Evolutionary conservation across 2,113 vertebrate species (phyloP), one percentile per base, ranked within the genome.

Genomic region (Oophaga pumilio): DNA sequence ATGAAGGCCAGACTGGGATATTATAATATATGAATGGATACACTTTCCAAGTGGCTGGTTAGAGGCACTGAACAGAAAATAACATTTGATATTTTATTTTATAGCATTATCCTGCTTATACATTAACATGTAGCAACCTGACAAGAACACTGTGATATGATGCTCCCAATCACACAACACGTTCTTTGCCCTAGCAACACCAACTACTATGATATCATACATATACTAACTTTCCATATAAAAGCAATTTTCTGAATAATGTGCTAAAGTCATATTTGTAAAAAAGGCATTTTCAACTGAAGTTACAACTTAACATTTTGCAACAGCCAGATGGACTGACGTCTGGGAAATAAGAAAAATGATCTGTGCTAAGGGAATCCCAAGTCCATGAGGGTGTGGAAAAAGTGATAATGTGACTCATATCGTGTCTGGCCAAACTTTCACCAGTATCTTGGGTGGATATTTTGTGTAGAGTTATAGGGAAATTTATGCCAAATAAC

Each of bases 391-490:
- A 64, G 85, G 76, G 79, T 82, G 68, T 82, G 78, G 80, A 66
- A 64, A 56, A 88, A 87, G 57, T 24, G 33, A 53, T 76, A 84
- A 76, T 43, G 50, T 88, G 73, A 83, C 80, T 88, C 26, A 57
- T 22, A 76, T 76, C 56, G 57, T 11, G 71, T 83, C 79, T 88
- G 76, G 86, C 80, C 80, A 84, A 84, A 82, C 28, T 56, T 49
- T 88, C 71, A 83, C 87, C 50, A 88, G 74, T 66, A 83, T 84
- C 43, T 68, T 84, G 80, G 71, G 69, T 88, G 86, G 71, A 83
- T 66, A 52, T 60, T 60, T 52, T 77, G 18, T 52, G 43, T 20
- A 33, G 11, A 17, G 24, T n/a, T 68, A 57, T 74, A 4, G 57
- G 22, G 66, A 33, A 57, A 71, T 52, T 68, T 78, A 24, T 56